phyloP scores from a whole-genome alignment of 2,797 vertebrate genomes.

The Harpagifer antarcticus region DNA sequence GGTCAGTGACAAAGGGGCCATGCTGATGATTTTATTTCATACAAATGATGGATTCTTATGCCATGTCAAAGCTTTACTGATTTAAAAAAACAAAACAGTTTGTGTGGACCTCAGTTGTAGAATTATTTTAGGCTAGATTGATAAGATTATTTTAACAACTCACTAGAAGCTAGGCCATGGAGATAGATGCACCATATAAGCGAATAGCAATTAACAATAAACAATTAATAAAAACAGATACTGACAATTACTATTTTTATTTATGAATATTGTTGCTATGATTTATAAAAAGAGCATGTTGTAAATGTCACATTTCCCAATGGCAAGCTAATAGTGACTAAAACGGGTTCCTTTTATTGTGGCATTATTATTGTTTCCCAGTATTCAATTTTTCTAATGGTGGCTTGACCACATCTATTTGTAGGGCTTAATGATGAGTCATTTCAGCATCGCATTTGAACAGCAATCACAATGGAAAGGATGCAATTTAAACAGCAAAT shows the following conservation, averaged over 20 bases:
- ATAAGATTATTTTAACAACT: constrained; percentile 23
- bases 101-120: constrained; percentile 4
- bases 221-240: not conserved
- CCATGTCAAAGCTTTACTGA: constrained; percentile 1
- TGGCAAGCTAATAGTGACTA: not conserved
- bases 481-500: constrained; percentile 7
- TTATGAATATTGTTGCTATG: not conserved
- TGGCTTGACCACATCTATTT: not conserved
- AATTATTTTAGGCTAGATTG: not conserved
- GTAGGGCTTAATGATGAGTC: not conserved
- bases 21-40: constrained; percentile 19
- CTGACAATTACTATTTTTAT: not conserved
- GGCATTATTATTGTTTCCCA: not conserved
- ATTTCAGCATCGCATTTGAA: not conserved
- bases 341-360: not conserved
- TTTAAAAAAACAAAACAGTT: not conserved
- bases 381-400: not conserved
- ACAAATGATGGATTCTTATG: constrained; percentile 7
- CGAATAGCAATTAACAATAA: not conserved
- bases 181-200: not conserved
- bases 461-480: not conserved
- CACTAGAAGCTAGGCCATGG: not conserved
- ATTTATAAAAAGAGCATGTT: not conserved
- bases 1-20: constrained; percentile 8
- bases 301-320: too few species aligned